phyloP scores from a whole-genome alignment of 23 tunicate genomes.

The Styela clava region DNA sequence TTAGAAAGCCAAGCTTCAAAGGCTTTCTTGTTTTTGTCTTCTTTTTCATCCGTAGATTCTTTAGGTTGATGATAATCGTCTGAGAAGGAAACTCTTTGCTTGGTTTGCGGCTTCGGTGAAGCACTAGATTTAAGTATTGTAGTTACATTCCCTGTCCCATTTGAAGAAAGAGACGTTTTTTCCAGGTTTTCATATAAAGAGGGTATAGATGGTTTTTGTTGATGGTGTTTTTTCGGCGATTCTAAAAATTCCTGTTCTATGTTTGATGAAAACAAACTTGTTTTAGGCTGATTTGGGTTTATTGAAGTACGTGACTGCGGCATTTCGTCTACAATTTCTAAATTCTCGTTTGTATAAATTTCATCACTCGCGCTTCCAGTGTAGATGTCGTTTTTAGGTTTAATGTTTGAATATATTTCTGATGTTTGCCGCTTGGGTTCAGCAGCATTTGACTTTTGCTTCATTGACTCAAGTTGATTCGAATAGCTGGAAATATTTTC shows the following conservation, averaged over 20 bases:
- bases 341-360: not conserved
- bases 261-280: too few species aligned
- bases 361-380: not conserved
- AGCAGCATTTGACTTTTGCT: not conserved
- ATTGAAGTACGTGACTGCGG: not conserved
- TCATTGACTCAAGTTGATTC: not conserved
- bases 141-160: not conserved
- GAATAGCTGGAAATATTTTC: not conserved
- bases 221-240: not conserved
- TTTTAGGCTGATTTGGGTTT: too few species aligned
- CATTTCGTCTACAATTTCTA: not conserved
- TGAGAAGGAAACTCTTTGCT: not conserved
- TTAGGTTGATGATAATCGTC: not conserved
- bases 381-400: not conserved
- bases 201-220: not conserved
- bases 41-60: constrained; percentile 1
- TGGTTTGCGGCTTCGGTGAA: not conserved
- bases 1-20: constrained; percentile 52
- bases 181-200: not conserved
- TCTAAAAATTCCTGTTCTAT: too few species aligned
- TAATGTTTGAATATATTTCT: not conserved
- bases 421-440: too few species aligned
- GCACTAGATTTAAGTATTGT: not conserved
- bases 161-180: not conserved
- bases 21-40: constrained; percentile 63